Evolutionary conservation across 2,888 invertebrate genomes (phyloP).

Genomic region (Machimus rusticus): DNA sequence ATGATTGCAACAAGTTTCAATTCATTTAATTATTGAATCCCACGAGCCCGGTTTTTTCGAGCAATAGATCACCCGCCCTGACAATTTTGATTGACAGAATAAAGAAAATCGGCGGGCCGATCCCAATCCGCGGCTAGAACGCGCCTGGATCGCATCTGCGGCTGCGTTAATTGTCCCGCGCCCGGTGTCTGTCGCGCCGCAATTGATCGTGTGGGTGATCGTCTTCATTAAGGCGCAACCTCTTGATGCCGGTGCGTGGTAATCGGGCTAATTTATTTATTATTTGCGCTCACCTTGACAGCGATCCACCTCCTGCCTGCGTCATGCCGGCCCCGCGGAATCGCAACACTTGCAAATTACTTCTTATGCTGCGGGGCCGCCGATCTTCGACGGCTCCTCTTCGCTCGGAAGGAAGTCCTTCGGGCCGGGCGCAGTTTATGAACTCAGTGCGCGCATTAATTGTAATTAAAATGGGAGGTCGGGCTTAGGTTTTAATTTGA

Average conservation of each 20-base stretch:
- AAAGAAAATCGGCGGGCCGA: background rate
- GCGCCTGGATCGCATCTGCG: background rate
- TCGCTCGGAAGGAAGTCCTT: slow-evolving; percentile 10
- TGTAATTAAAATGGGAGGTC: slow-evolving; percentile 34
- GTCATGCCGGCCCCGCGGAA: background rate
- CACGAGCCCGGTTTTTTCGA: background rate
- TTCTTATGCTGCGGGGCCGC: background rate
- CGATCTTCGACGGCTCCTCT: background rate
- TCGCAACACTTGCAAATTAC: slow-evolving; percentile 4
- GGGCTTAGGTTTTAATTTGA: slow-evolving; percentile 19
- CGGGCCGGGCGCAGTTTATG: background rate
- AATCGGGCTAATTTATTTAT: slow-evolving; percentile 19
- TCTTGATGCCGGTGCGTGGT: background rate
- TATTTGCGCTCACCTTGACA: slow-evolving; percentile 33
- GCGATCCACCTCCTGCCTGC: slow-evolving; percentile 28
- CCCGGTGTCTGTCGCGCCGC: background rate
- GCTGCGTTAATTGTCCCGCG: background rate
- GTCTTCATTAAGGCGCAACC: slow-evolving; percentile 23
- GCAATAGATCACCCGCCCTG: background rate
- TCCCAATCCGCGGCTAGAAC: background rate
- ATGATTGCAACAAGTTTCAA: background rate
- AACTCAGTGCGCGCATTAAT: slow-evolving; percentile 33
- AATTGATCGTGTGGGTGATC: background rate
- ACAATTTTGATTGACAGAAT: slow-evolving; percentile 24
- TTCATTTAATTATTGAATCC: background rate